phyloP scores from a whole-genome alignment of 2,888 invertebrate species.

The Ceriagrion tenellum region DNA sequence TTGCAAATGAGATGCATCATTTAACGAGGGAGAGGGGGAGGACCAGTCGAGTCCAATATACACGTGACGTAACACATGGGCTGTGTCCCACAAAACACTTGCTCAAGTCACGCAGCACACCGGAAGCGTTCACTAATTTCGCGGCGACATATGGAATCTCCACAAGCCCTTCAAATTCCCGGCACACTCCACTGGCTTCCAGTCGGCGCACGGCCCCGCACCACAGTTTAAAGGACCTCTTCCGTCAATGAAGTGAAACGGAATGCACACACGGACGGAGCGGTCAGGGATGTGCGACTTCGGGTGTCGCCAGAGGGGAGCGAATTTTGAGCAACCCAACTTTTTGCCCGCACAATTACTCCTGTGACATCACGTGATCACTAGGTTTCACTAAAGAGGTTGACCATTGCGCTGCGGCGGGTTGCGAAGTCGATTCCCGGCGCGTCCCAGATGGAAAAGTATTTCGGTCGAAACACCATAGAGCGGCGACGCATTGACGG shows the following conservation, averaged over 20 bases:
- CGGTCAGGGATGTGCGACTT: background rate
- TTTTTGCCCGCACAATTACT: background rate
- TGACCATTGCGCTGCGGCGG: background rate
- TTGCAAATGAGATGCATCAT: background rate
- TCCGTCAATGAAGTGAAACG: background rate
- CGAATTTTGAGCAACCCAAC: background rate
- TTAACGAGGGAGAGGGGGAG: background rate
- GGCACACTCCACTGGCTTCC: background rate
- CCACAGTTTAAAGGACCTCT: background rate
- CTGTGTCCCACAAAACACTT: background rate
- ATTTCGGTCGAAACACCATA: no score
- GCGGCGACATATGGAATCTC: background rate
- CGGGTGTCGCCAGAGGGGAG: background rate
- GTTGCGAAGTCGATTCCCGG: conserved; percentile 15
- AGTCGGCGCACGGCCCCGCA: background rate
- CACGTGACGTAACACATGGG: background rate
- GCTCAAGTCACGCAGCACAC: background rate
- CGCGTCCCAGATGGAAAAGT: background rate
- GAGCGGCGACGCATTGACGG: background rate
- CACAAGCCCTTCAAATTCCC: background rate
- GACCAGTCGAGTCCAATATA: background rate
- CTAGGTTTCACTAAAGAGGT: background rate
- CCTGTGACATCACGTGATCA: background rate
- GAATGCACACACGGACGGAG: background rate
- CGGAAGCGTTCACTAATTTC: background rate